Conservation (phyloP, 1,140 invertebrate genomes). For the Bacillus rossius region DNA sequence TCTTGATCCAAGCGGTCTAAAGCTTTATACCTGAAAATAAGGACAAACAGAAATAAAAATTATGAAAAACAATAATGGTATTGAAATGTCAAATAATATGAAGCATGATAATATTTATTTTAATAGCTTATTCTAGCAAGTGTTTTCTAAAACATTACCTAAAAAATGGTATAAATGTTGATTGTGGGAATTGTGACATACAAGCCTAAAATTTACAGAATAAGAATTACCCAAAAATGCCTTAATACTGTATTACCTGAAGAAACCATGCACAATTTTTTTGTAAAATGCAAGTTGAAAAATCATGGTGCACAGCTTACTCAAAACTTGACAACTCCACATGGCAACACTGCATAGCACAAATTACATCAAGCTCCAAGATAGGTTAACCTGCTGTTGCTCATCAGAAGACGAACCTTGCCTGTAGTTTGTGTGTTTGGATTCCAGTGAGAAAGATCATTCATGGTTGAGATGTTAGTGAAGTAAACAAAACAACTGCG, state of each 20-base stretch:
- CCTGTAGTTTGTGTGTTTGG: no score
- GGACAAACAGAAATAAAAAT: constrained; percentile 10
- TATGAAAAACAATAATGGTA: background rate
- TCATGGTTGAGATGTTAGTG: no score
- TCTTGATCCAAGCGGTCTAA: constrained; percentile 92
- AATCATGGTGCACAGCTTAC: no score
- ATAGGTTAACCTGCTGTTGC: no score
- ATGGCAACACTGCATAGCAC: background rate
- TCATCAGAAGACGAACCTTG: background rate
- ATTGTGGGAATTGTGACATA: background rate
- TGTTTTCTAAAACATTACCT: background rate
- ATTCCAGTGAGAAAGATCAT: no score
- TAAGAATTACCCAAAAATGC: background rate
- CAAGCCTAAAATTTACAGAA: background rate
- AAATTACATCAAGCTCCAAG: background rate
- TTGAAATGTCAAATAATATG: background rate
- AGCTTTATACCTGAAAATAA: constrained; percentile 71
- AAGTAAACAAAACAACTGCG: no score
- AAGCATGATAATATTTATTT: background rate
- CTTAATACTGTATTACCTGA: no score
- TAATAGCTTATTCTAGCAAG: background rate
- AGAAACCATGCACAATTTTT: no score
- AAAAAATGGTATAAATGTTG: background rate
- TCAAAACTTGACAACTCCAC: no score
- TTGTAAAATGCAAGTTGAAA: no score